Evolutionary conservation across 2,888 invertebrate species (phyloP), one percentile per base, ranked within the genome.

Genomic region (Toxonevra muliebris): DNA sequence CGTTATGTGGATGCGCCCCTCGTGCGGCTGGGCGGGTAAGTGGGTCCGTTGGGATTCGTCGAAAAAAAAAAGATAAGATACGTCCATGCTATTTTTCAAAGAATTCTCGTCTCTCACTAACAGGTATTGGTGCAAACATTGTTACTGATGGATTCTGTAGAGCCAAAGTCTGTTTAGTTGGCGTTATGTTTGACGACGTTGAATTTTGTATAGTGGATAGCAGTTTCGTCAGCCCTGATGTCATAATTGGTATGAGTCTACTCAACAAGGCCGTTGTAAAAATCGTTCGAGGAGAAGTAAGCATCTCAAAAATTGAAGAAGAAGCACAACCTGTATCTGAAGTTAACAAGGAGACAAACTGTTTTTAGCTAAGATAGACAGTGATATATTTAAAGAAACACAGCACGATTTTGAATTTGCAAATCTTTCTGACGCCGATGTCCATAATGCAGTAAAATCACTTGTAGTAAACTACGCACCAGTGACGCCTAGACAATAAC

Each of bases 241-340:
- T 67, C 12, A 42, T 69, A 43, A 45, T 66, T n/a, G 66, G 62
- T 2, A 69, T 65, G 65, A 43, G 55, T 43, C 9, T n/a, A n/a
- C n/a, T n/a, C n/a, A 15, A 50, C n/a, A 50, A 20, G n/a, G 52
- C 50, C 11, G 52, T 50, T 2, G 50, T 61, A 15, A 8, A 50
- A 4, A 50, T 61, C 50, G 52, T 15, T 9, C 9, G 30, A 52
- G 52, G 30, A 15, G 48, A 30, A 13, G 19, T 52, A 13, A 20
- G 52, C 17, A 13, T 61, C 12, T 40, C 50, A 15, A 50, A 50
- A 50, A 61, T 11, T 45, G 43, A 43, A 15, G n/a, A 20, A 4
- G 40, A 50, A n/a, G n/a, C n/a, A n/a, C n/a, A n/a, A 2, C n/a
- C 12, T 40, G 9, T 40, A 15, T 3, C 19, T 9, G 40, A 30